Percentiles rank a stretch among this genome's conserved stretches.
These are phyloP conservation scores for Chrysolina oricalcia DNA, from an alignment of 2,888 invertebrate species.

Conservation along the genomic window DNA sequence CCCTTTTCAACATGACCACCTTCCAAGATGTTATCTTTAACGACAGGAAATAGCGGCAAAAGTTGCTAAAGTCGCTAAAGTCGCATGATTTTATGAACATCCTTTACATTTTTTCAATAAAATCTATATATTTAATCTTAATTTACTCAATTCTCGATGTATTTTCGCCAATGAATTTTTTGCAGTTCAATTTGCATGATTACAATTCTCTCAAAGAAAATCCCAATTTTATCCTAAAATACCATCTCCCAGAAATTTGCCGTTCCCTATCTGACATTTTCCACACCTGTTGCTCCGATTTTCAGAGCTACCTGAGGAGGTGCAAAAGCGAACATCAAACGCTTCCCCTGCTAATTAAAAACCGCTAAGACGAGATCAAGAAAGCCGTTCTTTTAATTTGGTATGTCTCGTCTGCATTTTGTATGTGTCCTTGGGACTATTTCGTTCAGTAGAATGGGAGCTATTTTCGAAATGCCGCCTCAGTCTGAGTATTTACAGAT, in stretches of 20 bases:
- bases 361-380: slow-evolving; percentile 45
- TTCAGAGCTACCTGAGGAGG: slow-evolving; percentile 15
- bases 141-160: no score
- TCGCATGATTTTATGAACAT: no score
- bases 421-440: slow-evolving; percentile 39
- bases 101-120: no score
- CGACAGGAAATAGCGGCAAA: no score
- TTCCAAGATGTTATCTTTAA: no score
- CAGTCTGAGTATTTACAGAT: slow-evolving; percentile 45
- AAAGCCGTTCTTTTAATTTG: slow-evolving; percentile 50
- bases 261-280: background rate
- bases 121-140: no score
- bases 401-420: slow-evolving; percentile 43
- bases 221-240: no score
- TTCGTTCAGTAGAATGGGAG: slow-evolving; percentile 49
- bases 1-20: no score
- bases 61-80: no score
- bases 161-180: no score
- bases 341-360: slow-evolving; percentile 46
- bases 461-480: slow-evolving; percentile 53
- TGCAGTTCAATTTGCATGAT: no score
- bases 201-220: no score
- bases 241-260: background rate
- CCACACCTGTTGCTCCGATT: background rate
- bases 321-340: slow-evolving; percentile 46